phyloP scores from a whole-genome alignment of 1,140 invertebrate species.

The Caligus rogercresseyi region DNA sequence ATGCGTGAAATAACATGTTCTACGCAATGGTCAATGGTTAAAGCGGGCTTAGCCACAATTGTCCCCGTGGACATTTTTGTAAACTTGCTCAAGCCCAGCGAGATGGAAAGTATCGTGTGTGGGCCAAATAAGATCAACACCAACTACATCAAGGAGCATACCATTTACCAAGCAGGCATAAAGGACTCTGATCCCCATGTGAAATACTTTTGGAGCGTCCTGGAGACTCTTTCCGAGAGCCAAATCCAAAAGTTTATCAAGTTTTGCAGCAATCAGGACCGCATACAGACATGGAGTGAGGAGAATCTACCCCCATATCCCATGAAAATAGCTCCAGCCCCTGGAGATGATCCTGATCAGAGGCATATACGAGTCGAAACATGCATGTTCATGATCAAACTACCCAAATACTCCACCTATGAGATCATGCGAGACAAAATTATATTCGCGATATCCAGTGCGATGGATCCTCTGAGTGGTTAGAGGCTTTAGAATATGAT shows the following conservation, averaged over 20 bases:
- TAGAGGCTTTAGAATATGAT: no score
- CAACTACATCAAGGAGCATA: slow-evolving; percentile 29
- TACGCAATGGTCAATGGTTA: slow-evolving; percentile 25
- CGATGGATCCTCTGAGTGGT: slow-evolving; percentile 31
- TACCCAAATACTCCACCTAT: slow-evolving; percentile 30
- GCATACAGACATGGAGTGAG: slow-evolving; percentile 30
- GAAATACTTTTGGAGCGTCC: slow-evolving; percentile 30
- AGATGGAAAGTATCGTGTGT: slow-evolving; percentile 30
- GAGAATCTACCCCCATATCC: slow-evolving; percentile 30
- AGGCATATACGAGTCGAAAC: slow-evolving; percentile 31
- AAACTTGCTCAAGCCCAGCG: slow-evolving; percentile 26
- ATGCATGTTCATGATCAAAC: slow-evolving; percentile 33
- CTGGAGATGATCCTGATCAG: slow-evolving; percentile 25
- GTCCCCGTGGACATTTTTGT: slow-evolving; percentile 29
- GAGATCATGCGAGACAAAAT: slow-evolving; percentile 29
- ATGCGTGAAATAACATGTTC: slow-evolving; percentile 26
- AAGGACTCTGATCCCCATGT: slow-evolving; percentile 31
- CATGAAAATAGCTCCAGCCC: slow-evolving; percentile 31
- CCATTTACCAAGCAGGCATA: slow-evolving; percentile 27
- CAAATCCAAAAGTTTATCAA: slow-evolving; percentile 32
- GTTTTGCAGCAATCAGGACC: slow-evolving; percentile 26
- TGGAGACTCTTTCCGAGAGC: slow-evolving; percentile 29
- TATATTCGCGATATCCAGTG: slow-evolving; percentile 30
- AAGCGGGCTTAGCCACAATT: slow-evolving; percentile 29
- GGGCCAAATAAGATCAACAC: slow-evolving; percentile 30